Conservation (phyloP, 1,140 invertebrate species). For the Tribolium madens region DNA sequence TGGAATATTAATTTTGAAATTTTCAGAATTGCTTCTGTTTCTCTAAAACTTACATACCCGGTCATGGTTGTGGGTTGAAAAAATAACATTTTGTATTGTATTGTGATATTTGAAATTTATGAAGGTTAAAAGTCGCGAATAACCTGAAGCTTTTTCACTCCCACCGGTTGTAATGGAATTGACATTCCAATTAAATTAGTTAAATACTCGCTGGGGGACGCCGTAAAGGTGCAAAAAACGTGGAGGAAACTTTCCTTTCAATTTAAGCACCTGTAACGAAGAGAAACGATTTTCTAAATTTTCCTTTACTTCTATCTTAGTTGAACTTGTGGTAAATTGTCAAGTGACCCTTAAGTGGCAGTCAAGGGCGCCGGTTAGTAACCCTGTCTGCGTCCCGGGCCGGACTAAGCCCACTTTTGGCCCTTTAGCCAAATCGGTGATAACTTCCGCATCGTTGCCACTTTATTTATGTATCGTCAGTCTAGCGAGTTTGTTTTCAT, state of each 20-base stretch:
- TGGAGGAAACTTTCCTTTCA: neutral
- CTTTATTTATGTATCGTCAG: constrained; percentile 37
- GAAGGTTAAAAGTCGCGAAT: neutral
- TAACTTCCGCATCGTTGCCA: constrained; percentile 18
- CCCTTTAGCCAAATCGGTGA: constrained; percentile 1
- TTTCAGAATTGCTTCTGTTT: neutral
- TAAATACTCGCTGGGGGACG: neutral
- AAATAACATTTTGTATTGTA: neutral
- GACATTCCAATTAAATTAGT: neutral
- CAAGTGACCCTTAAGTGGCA: neutral
- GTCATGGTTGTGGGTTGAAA: neutral
- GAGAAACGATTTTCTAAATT: no score
- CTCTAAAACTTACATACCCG: neutral
- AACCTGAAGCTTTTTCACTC: neutral
- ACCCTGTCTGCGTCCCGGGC: constrained; percentile 20
- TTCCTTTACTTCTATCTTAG: neutral
- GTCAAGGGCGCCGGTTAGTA: constrained; percentile 5
- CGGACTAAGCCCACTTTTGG: neutral
- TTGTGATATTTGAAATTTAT: neutral
- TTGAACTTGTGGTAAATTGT: neutral
- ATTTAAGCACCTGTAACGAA: neutral
- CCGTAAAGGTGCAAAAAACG: neutral
- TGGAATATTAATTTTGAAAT: neutral
- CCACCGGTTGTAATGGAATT: neutral
- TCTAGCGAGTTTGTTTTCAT: constrained; percentile 35